phyloP scores from a whole-genome alignment of 2,888 invertebrate species.

The Netelia fuscicornis region DNA sequence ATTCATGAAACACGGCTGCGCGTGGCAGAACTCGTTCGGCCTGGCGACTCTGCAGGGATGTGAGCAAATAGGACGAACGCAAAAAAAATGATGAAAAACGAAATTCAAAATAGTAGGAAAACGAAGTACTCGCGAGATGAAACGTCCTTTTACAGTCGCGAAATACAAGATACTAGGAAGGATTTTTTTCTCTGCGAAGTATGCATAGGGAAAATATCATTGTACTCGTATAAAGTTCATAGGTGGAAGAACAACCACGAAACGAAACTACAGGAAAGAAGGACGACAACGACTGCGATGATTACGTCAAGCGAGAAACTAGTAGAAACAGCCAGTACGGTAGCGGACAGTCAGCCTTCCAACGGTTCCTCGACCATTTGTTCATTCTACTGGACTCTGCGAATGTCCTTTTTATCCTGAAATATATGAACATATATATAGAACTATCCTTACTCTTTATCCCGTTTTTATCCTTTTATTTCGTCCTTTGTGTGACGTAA shows the following conservation, averaged over 20 bases:
- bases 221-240: not conserved
- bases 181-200: not conserved
- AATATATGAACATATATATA: too few species aligned
- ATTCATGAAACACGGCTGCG: slow-evolving; percentile 71
- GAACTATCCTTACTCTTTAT: too few species aligned
- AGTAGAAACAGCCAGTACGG: slow-evolving; percentile 36
- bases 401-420: not conserved
- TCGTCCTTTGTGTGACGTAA: too few species aligned
- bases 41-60: not conserved
- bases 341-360: slow-evolving; percentile 1
- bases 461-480: too few species aligned
- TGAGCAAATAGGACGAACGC: slow-evolving; percentile 1
- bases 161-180: not conserved
- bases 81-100: not conserved
- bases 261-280: not conserved
- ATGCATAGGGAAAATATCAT: not conserved
- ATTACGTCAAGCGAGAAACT: not conserved
- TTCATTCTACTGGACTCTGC: slow-evolving; percentile 6
- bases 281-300: slow-evolving; percentile 11
- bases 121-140: slow-evolving; percentile 24
- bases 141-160: slow-evolving; percentile 22
- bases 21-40: slow-evolving; percentile 11
- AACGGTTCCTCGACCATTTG: slow-evolving; percentile 3
- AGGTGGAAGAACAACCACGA: not conserved
- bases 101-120: not conserved